Evolutionary conservation across 2,113 vertebrate species (phyloP), one percentile per base, ranked within the genome.

Genomic region (Neodon shergylaensis): DNA sequence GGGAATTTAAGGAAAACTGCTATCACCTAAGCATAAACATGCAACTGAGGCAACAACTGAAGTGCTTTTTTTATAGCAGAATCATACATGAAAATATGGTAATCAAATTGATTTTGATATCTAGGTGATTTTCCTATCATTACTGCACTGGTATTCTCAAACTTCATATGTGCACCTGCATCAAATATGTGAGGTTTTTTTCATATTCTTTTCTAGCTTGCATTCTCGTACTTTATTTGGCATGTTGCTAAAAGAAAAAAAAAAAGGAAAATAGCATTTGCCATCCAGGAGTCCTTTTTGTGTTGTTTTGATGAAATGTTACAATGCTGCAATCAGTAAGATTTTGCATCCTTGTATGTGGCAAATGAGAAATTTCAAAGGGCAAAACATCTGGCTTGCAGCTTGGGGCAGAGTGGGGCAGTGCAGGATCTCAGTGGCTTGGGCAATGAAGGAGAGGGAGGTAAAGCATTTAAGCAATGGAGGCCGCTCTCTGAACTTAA

Each of bases 361-460:
- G 47, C 49, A 94, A 96, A 74, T 63, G 91, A 96, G 94, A 70
- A 90, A 68, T 87, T 49, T 88, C 33, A 70, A 82, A 84, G 77
- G 44, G 9, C 8, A 65, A 81, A 91, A 90, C 92, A 88, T 97
- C 88, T 94, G 94, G 54, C 77, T 89, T 92, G 70, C 76, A 96
- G 68, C 82, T 61, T 76, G 49, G 65, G 66, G 84, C 77, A 88
- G 42, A 85, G 21, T 39, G 66, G 36, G 42, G 28, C 58, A 94
- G 39, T 42, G 2, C 6, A n/a, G 52, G 26, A 39, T 73, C 33
- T 63, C 47, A 31, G 70, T 19, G 52, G 42, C 28, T 68, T 52
- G 2, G 22, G 58, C 78, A 58, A 81, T 82, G 33, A 68, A 66
- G 66, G 54, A 54, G 16, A 84, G 17, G 44, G 49, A 66, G 9